Evolutionary conservation across 1,140 invertebrate species (phyloP).

Genomic region (Cyrtorhinus lividipennis): DNA sequence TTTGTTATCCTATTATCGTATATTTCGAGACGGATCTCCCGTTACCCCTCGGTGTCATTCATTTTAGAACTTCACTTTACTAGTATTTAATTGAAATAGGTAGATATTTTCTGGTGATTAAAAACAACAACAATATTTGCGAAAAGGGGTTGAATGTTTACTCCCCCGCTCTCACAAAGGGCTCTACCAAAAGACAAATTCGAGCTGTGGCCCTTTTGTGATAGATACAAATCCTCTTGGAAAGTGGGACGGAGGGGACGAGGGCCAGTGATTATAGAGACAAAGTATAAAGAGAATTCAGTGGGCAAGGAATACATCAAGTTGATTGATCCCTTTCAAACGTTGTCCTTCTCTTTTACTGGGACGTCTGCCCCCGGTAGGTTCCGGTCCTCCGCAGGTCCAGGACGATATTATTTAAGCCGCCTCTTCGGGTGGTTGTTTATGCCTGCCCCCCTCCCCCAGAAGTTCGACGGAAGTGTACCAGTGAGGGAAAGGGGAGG

Average conservation of each 20-base stretch:
- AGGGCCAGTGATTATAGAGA: constrained; percentile 2
- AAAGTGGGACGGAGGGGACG: neutral
- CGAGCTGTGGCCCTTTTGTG: neutral
- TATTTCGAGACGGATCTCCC: too few species aligned
- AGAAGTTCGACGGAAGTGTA: too few species aligned
- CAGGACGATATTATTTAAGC: constrained; percentile 1
- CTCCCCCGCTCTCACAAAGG: too few species aligned
- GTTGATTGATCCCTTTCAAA: constrained; percentile 6
- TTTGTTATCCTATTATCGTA: too few species aligned
- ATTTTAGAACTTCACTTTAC: too few species aligned
- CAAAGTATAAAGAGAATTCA: constrained; percentile 4
- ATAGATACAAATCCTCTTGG: neutral
- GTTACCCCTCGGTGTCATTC: too few species aligned
- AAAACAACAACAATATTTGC: too few species aligned
- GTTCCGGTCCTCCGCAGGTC: neutral
- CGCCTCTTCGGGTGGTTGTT: neutral
- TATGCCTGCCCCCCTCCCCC: neutral
- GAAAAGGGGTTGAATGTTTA: too few species aligned
- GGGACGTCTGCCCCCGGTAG: neutral
- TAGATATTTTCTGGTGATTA: too few species aligned
- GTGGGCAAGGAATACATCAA: constrained; percentile 7
- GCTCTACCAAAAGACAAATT: neutral
- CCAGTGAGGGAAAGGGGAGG: too few species aligned
- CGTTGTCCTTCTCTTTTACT: neutral
- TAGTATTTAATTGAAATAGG: too few species aligned